phyloP scores from a whole-genome alignment of 2,797 vertebrate species.

The Heliangelus exortis region DNA sequence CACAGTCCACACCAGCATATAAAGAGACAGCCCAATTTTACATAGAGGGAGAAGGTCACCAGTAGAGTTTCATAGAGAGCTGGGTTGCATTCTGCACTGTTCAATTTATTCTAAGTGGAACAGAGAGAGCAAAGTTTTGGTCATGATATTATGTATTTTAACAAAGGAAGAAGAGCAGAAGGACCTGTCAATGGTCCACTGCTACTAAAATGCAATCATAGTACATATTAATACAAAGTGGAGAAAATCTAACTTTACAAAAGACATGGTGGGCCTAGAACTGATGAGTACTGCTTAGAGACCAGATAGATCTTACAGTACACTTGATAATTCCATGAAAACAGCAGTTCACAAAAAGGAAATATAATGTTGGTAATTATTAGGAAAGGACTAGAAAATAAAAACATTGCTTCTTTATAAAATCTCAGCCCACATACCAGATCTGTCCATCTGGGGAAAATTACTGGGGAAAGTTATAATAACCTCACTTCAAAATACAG shows the following conservation, averaged over 20 bases:
- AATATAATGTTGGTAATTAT: background rate
- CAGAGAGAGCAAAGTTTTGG: background rate
- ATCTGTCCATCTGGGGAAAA: background rate
- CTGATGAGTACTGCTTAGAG: background rate
- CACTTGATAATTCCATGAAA: background rate
- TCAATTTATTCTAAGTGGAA: background rate
- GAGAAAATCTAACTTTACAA: background rate
- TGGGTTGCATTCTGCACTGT: background rate
- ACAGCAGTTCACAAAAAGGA: background rate
- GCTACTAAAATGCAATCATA: background rate
- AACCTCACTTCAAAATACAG: background rate
- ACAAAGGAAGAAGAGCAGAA: background rate
- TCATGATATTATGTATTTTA: background rate
- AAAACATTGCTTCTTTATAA: background rate
- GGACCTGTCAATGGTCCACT: background rate
- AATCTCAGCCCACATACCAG: background rate
- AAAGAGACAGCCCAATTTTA: background rate
- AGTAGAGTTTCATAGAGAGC: background rate
- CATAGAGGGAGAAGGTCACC: background rate
- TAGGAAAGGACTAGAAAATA: background rate
- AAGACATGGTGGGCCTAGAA: background rate
- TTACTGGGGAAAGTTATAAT: background rate
- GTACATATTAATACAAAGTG: background rate
- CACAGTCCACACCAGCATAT: background rate
- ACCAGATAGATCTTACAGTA: background rate